Evolutionary conservation across 2,797 vertebrate species (phyloP), one percentile per base, ranked within the genome.

Genomic region (Tenualosa ilisha): DNA sequence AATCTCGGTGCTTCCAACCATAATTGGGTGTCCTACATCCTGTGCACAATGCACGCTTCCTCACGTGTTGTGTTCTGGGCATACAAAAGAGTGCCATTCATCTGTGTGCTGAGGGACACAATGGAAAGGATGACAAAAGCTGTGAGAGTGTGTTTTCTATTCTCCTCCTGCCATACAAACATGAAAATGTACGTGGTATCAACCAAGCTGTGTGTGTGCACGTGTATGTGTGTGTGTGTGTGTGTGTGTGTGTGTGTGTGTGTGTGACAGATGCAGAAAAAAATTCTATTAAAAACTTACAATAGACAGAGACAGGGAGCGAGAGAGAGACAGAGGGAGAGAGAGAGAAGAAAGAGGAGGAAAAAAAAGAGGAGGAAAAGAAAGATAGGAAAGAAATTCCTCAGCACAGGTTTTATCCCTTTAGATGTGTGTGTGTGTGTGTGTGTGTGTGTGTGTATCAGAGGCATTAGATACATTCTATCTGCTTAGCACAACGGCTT

Each of bases 191-290:
- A 31, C 17, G 37, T 31, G 15, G 68, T 15, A 75, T 15, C 13
- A 20, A 75, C 17, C 37, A 75, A 17, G 40, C 6, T 75, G 31
- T 75, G 68, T 75, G 15, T 75, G 68, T 43, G 68, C 40, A 12
- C 17, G 31, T 72, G 65, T 72, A 31, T 56, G 17, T 56, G 54
- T 72, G 65, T 72, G 65, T 72, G 65, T 72, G 65, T 72, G 65
- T 75, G 68, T 75, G 31, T 75, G 68, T 75, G 68, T 75, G 68
- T 75, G 68, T 75, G 31, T 75, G 20, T 59, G 56, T 22, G 6
- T 22, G 53, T 54, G 13, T 54, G 31, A 31, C 1, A 31, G 31
- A 31, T 31, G 31, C 1, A 12, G 12, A 13, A 15, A 15, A 15
- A 54, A 54, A 54, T 54, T 54, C 15, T 15, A 17, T 54, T 12